Evolutionary conservation across 2,113 vertebrate genomes (phyloP).

Genomic region (Melanerpes formicivorus): DNA sequence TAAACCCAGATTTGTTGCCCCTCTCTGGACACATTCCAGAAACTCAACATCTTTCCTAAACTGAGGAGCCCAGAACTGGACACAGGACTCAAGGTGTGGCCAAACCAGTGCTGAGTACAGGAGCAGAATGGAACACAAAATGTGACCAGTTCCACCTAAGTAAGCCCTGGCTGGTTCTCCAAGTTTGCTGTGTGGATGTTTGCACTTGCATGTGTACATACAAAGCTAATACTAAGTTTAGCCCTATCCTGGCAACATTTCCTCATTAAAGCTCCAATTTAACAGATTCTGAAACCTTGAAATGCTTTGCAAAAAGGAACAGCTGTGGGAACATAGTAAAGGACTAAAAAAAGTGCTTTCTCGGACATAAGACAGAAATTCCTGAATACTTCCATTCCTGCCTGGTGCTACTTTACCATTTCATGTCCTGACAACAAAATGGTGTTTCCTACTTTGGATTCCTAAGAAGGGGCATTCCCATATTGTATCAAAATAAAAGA

Average conservation of each 20-base stretch:
- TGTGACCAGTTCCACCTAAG: slow-evolving; percentile 12
- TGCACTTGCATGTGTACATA: neutral
- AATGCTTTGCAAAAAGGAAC: neutral
- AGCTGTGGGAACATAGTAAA: neutral
- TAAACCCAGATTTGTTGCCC: too few species aligned
- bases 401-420: neutral
- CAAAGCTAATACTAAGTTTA: neutral
- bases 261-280: neutral
- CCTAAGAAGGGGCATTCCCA: neutral
- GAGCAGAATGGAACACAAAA: neutral
- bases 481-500: neutral
- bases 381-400: neutral
- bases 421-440: neutral
- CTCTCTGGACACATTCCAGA: too few species aligned
- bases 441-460: neutral
- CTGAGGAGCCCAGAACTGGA: too few species aligned
- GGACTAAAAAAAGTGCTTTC: neutral
- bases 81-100: too few species aligned
- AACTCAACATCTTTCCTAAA: too few species aligned
- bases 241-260: neutral
- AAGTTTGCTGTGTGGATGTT: neutral
- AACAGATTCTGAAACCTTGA: neutral
- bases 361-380: neutral
- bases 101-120: too few species aligned
- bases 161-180: neutral